phyloP scores from a whole-genome alignment of 2,113 vertebrate genomes.

The Probosciger aterrimus region DNA sequence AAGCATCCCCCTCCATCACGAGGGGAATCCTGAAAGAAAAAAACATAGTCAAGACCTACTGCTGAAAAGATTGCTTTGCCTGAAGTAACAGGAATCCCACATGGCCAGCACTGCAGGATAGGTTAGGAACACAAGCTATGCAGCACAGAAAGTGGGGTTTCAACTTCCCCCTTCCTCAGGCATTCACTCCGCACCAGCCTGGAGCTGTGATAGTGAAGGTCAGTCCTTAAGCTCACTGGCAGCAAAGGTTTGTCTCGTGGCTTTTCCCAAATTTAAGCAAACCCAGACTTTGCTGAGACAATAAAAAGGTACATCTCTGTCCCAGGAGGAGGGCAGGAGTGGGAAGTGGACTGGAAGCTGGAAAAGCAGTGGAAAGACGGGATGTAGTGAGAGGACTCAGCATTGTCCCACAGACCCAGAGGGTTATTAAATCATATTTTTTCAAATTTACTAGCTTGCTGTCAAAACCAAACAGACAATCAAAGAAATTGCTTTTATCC shows the following conservation, averaged over 20 bases:
- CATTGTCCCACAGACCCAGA: background rate
- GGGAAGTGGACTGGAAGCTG: background rate
- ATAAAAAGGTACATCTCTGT: background rate
- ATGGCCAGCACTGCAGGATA: background rate
- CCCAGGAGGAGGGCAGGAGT: background rate
- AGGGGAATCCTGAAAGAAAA: background rate
- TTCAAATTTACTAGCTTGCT: background rate
- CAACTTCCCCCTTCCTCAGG: background rate
- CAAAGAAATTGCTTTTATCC: background rate
- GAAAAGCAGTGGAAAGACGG: background rate
- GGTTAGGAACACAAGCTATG: background rate
- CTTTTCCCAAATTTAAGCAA: background rate
- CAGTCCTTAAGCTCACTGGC: background rate
- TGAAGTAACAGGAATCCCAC: background rate
- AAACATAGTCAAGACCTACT: background rate
- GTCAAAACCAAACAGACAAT: background rate
- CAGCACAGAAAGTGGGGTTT: background rate
- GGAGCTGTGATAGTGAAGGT: background rate
- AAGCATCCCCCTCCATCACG: rapidly evolving
- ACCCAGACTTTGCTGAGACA: background rate
- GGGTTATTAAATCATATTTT: background rate
- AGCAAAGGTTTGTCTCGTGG: background rate
- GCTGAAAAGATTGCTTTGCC: background rate
- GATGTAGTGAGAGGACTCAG: background rate
- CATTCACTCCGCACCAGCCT: no score